Percentiles rank a stretch among this genome's conserved stretches.
phyloP scores from a whole-genome alignment of 1,140 invertebrate genomes.

The Macrobrachium nipponense region DNA sequence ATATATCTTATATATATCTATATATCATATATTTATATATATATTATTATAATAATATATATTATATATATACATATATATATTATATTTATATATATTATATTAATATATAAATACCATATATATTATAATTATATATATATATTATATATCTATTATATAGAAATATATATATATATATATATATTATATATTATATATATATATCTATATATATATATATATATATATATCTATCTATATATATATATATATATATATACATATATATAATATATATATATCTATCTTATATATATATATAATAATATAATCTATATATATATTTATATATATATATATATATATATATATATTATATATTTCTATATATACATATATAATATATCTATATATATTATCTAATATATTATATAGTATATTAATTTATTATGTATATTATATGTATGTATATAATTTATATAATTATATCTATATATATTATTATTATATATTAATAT shows the following conservation, averaged over 20 bases:
- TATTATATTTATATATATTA: conserved; percentile 22
- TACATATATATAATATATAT: conserved; percentile 5
- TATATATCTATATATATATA: conserved; percentile 27
- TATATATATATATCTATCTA: not conserved
- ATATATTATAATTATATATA: no score
- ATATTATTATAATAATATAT: not conserved
- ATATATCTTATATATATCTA: not conserved
- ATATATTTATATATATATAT: not conserved
- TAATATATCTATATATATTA: conserved; percentile 21
- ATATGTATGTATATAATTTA: no score
- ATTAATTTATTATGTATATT: no score
- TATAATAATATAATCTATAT: not conserved
- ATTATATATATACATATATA: conserved; percentile 1
- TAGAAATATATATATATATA: conserved; percentile 13
- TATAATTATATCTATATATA: conserved; percentile 11
- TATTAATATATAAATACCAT: conserved; percentile 2
- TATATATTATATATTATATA: conserved; percentile 1
- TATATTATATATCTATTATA: no score
- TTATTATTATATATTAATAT: not conserved
- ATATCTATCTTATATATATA: conserved; percentile 3
- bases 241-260: conserved; percentile 2
- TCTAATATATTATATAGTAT: no score
- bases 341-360: not conserved
- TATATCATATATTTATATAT: not conserved
- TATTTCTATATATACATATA: not conserved